These are phyloP conservation scores for Takifugu rubripes DNA, from an alignment of 2,797 vertebrate species.

Conservation along the genomic window DNA sequence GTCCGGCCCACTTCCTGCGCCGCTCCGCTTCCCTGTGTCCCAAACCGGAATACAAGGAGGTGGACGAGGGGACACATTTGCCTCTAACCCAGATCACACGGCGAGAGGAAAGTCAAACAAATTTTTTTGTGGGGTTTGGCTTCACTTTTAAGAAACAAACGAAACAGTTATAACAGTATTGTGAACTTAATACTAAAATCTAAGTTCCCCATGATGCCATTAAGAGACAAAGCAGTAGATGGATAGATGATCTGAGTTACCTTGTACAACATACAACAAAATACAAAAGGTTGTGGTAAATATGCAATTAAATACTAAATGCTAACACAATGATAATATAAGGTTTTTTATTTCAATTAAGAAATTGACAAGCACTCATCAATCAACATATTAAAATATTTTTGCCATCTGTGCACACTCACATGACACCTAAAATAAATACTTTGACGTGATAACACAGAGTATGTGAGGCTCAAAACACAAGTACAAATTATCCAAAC, in stretches of 20 bases:
- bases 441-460: conserved; percentile 78
- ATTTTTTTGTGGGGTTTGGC: neutral
- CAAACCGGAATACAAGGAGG: conserved; percentile 3
- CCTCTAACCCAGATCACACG: conserved; percentile 29
- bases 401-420: conserved; percentile 65
- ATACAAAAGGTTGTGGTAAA: neutral
- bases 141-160: too few relatives aligned
- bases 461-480: conserved; percentile 74
- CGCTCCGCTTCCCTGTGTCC: conserved; percentile 26
- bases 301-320: conserved; percentile 5
- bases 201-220: too few relatives aligned
- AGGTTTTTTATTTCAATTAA: conserved; percentile 80
- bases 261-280: too few relatives aligned
- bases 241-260: too few relatives aligned
- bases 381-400: conserved; percentile 78
- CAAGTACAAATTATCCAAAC: conserved; percentile 70
- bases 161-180: too few relatives aligned
- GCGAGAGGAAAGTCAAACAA: conserved; percentile 1
- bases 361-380: conserved; percentile 81
- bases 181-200: too few relatives aligned
- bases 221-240: too few relatives aligned
- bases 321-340: conserved; percentile 59
- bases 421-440: conserved; percentile 79
- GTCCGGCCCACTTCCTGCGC: conserved; percentile 66
- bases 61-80: conserved; percentile 14